phyloP scores from a whole-genome alignment of 2,113 vertebrate genomes.

The Corvus hawaiiensis region DNA sequence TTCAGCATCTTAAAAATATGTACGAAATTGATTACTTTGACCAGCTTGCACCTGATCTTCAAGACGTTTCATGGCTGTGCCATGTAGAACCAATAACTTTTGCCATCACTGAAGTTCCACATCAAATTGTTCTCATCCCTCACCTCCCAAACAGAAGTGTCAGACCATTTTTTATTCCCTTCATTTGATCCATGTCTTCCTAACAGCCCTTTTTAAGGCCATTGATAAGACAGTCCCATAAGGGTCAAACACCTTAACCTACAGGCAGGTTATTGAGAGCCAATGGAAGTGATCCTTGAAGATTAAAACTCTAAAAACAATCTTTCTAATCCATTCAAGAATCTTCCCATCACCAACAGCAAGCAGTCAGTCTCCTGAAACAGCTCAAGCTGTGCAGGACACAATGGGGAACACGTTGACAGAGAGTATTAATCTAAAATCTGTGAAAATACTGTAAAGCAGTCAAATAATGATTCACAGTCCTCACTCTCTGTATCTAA shows the following conservation, averaged over 20 bases:
- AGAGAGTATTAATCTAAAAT: background rate
- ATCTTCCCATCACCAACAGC: background rate
- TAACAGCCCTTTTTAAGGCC: background rate
- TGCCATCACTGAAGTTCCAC: background rate
- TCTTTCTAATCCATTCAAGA: background rate
- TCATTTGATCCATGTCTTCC: background rate
- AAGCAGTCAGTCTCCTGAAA: background rate
- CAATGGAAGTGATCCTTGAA: background rate
- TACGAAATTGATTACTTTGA: background rate
- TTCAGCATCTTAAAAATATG: constrained; percentile 89
- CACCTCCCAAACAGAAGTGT: background rate
- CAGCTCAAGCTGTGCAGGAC: background rate
- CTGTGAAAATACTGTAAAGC: background rate
- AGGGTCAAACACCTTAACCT: background rate
- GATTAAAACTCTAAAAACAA: background rate
- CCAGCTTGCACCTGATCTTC: background rate
- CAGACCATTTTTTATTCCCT: background rate
- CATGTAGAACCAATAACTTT: accelerated
- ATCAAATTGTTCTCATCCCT: background rate
- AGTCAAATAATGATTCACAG: background rate
- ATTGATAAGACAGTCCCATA: background rate
- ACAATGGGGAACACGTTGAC: background rate
- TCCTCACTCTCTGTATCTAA: background rate
- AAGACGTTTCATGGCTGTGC: background rate
- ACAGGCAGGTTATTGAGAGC: background rate